Evolutionary conservation across 30 jellyfish, hydroid and myxozoan species (phyloP), one percentile per base, ranked within the genome.

Genomic region (Cassiopea xamachana): DNA sequence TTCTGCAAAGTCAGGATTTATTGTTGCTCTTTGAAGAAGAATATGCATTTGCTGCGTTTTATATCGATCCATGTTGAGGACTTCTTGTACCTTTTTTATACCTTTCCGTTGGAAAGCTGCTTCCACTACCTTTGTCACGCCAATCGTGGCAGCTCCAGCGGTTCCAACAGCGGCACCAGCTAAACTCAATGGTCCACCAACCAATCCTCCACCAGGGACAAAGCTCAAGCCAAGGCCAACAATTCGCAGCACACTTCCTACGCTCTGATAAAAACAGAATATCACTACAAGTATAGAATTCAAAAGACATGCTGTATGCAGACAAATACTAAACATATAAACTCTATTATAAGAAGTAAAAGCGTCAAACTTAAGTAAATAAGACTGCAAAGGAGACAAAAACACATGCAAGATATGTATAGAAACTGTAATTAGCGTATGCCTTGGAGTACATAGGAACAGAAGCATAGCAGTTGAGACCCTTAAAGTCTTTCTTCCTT

Each of bases 111-210:
- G 80, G 19, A 72, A 60, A 64, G 58, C 39, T 8, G 64, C 60
- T 45, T 88, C 95, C 19, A 59, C 95, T 6, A 59, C 81, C 81
- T 77, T 70, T 27, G 87, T 61, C 7, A 14, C 74, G 1, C 87
- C 95, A 45, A 82, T 69, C 8, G 72, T 46, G 68, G 55, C 55
- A 1, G 91, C 95, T 2, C 87, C 90, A 4, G 83, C 91, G 47
- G 82, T 77, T 16, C 87, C 95, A 7, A 87, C 10, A 16, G 83
- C 68, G 46, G 58, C 60, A 48, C 95, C 95, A 55, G 83, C 82
- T 7, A 71, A 15, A 64, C 80, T 91, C 73, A 88, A 15, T 27
- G 95, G 91, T 58, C 79, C 91, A 14, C 95, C 95, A 1, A 67
- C 91, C 27, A 73, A n/a, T 2, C 91, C 91, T 18, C 75, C 81